Evolutionary conservation across 2,888 invertebrate genomes (phyloP).

Genomic region (Rhamphomyia laevipes): DNA sequence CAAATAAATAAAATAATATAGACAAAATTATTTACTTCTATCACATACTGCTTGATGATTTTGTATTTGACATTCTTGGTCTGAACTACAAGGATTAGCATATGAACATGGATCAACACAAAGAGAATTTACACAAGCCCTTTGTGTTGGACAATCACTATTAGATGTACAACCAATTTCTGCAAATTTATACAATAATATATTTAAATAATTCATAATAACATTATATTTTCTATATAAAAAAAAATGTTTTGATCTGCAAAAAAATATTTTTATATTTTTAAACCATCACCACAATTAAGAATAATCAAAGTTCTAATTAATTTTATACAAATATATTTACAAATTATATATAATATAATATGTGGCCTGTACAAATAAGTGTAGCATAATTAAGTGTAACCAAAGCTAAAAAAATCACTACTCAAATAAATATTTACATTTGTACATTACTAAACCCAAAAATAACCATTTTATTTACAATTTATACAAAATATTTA

Average conservation of each 20-base stretch:
- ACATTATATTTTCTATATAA: background rate
- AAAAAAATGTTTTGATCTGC: background rate
- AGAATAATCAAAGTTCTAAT: too few species aligned
- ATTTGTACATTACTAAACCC: too few species aligned
- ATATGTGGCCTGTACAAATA: too few species aligned
- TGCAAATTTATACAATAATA: conserved; percentile 33
- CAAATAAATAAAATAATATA: conserved; percentile 1
- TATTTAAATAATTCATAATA: too few species aligned
- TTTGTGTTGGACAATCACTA: conserved; percentile 62
- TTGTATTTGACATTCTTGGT: conserved; percentile 71
- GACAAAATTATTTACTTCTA: conserved; percentile 44
- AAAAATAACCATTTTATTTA: too few species aligned
- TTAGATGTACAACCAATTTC: conserved; percentile 71
- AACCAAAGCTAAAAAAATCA: too few species aligned
- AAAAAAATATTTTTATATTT: background rate
- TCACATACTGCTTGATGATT: conserved; percentile 76
- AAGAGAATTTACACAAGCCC: conserved; percentile 66
- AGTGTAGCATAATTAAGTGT: too few species aligned
- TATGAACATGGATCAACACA: conserved; percentile 73
- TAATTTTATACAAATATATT: too few species aligned
- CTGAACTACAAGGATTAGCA: conserved; percentile 58
- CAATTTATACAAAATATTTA: too few species aligned
- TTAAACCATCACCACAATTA: background rate
- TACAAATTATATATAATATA: too few species aligned
- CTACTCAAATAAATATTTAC: too few species aligned